Evolutionary conservation across 2,113 vertebrate genomes (phyloP), one percentile per base, ranked within the genome.

Genomic region (Calyptomena viridis): DNA sequence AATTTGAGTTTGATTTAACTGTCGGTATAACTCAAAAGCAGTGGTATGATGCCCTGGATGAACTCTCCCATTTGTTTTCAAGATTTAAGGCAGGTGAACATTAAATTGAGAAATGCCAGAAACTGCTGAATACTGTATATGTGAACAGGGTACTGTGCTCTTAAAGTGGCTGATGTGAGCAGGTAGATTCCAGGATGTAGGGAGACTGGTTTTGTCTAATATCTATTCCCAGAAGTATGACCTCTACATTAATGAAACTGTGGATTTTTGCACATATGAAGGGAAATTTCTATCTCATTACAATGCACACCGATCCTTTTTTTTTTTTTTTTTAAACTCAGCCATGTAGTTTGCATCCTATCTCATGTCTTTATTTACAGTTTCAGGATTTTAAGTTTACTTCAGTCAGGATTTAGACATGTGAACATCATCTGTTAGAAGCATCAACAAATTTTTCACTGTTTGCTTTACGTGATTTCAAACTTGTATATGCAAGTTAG

Each of bases 231-330:
- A 74, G 76, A 95, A 96, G 67, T 93, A 82, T 94, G 91, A 95
- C 87, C 91, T 97, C 95, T 95, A 35, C 93, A 79, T 96, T 90
- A 92, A 89, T 33, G 81, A 89, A 95, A 94, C 84, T 92, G 44
- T 95, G 89, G 95, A 87, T 76, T 96, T 96, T 97, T 97, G 96
- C 97, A 97, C 97, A 96, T 93, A 60, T 46, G 63, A 92, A 93
- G 91, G 92, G 92, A 93, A 89, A 72, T 83, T 80, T 91, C 66
- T 95, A 28, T 96, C 85, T 97, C 91, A 81, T 88, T 94, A 92
- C 88, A 85, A 82, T 96, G 82, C 62, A 62, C 69, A 16, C 31
- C 19, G 10, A 47, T 87, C 42, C n/a, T 21, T n/a, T 87, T 47
- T 7, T 64, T 52, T 33, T 53, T 67, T 23, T 59, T 62, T 21